Evolutionary conservation across 2,888 invertebrate genomes (phyloP).

Genomic region (Nineta flava): DNA sequence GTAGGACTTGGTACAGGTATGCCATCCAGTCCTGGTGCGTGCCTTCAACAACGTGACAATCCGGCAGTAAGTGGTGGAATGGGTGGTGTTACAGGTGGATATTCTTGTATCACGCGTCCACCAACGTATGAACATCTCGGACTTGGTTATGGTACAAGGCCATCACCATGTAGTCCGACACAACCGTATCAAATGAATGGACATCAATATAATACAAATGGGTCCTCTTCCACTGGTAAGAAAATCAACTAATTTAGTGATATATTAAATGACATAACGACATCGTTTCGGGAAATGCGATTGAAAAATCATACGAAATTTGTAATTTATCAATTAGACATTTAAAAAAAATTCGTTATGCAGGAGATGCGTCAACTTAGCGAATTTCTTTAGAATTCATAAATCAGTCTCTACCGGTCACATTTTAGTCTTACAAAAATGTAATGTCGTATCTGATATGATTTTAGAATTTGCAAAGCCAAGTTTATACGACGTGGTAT

Average conservation of each 20-base stretch:
- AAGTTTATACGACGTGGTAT: too few relatives aligned
- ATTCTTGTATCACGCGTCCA: conserved; percentile 33
- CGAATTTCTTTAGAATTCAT: too few relatives aligned
- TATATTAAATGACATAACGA: neutral
- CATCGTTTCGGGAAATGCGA: too few relatives aligned
- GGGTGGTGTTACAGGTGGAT: conserved; percentile 27
- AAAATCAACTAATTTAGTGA: neutral
- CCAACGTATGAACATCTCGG: conserved; percentile 37
- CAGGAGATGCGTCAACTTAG: too few relatives aligned
- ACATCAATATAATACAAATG: conserved; percentile 34
- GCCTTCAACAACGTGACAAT: conserved; percentile 37
- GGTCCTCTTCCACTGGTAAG: conserved; percentile 36
- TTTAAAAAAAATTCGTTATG: too few relatives aligned
- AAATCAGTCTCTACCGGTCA: too few relatives aligned
- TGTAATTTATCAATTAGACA: too few relatives aligned
- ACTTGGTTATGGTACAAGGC: conserved; percentile 37
- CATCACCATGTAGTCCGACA: conserved; percentile 48
- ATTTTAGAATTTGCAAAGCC: too few relatives aligned
- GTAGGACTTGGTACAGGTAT: conserved; percentile 20
- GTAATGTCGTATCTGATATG: too few relatives aligned
- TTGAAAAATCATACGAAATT: too few relatives aligned
- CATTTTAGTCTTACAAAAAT: too few relatives aligned
- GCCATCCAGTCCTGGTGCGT: conserved; percentile 32
- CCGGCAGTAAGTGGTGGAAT: conserved; percentile 28
- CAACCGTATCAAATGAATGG: conserved; percentile 47